Conservation (phyloP, 1,140 invertebrate genomes). For the Medauroidea extradentata region DNA sequence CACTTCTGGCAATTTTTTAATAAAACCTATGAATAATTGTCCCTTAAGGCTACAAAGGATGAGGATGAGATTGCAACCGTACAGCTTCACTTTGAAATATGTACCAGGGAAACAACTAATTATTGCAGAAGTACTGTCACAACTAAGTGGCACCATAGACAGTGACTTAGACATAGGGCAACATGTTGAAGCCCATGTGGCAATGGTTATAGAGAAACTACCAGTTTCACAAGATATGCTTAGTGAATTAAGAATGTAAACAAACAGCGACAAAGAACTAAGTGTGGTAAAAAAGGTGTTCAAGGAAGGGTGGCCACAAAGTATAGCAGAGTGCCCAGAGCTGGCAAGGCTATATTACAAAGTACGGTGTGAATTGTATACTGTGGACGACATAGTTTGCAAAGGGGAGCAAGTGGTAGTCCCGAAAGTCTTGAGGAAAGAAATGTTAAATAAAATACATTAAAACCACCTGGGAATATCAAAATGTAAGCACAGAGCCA, state of each 20-base stretch:
- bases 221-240: conserved; percentile 16
- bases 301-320: conserved; percentile 39
- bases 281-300: conserved; percentile 26
- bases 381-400: conserved; percentile 35
- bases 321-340: conserved; percentile 24
- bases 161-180: not conserved
- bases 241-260: conserved; percentile 27
- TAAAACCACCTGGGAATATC: conserved; percentile 44
- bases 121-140: conserved; percentile 7
- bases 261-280: conserved; percentile 27
- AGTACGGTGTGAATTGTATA: conserved; percentile 32
- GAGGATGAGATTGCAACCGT: conserved; percentile 25
- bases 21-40: conserved; percentile 24
- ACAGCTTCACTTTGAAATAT: conserved; percentile 24
- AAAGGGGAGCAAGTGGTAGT: conserved; percentile 38
- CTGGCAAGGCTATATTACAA: conserved; percentile 31
- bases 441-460: conserved; percentile 41
- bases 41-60: conserved; percentile 27
- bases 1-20: conserved; percentile 21
- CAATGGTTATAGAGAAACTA: not conserved
- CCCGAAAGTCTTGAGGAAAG: conserved; percentile 30
- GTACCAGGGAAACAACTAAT: conserved; percentile 24
- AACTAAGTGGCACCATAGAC: not conserved
- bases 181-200: not conserved
- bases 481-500: conserved; percentile 36